Conservation (phyloP, 30 jellyfish, hydroid and myxozoan genomes). For the Phacellophora camtschatica region DNA sequence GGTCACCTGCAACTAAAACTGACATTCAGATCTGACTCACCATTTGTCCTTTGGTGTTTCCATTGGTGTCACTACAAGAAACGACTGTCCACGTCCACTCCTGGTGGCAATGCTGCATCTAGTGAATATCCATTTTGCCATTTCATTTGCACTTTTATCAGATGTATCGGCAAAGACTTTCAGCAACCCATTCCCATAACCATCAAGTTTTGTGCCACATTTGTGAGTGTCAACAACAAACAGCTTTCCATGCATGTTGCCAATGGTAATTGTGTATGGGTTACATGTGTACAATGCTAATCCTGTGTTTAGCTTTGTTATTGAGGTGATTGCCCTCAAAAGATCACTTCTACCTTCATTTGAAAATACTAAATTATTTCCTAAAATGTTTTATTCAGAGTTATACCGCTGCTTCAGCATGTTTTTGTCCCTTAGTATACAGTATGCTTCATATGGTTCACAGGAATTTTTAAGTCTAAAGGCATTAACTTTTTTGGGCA, state of each 20-base stretch:
- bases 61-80: background rate
- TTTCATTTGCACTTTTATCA: background rate
- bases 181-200: background rate
- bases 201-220: background rate
- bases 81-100: background rate
- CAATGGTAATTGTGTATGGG: background rate
- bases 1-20: no score
- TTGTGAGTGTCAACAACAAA: constrained; percentile 10
- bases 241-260: background rate
- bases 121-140: background rate
- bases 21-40: background rate
- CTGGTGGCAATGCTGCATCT: background rate
- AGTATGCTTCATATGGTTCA: background rate
- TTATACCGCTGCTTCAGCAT: background rate
- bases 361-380: background rate
- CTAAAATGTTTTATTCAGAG: background rate
- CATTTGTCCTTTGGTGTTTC: background rate
- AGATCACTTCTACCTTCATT: background rate
- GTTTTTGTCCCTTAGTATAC: background rate
- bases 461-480: background rate
- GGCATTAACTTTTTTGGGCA: background rate
- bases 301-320: background rate
- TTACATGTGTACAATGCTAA: background rate
- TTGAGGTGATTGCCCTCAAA: background rate
- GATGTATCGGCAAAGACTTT: background rate